A percentile compares a stretch with the other conserved stretches of the same genome.
phyloP scores from a whole-genome alignment of 2,888 invertebrate species.

The Aporophyla nigra region DNA sequence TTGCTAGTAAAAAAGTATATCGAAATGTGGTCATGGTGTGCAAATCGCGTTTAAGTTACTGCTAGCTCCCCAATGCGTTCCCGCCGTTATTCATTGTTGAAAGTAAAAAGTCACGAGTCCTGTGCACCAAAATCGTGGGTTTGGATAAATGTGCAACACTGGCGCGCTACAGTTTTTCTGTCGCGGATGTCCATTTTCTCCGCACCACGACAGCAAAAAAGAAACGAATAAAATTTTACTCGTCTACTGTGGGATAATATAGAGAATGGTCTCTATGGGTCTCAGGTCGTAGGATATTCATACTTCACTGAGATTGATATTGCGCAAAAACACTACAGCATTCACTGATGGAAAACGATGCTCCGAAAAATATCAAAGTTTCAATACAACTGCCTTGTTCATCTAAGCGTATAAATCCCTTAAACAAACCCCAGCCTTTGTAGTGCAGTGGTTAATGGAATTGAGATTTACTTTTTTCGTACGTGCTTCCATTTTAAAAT shows the following conservation, averaged over 20 bases:
- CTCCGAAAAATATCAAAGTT: conserved; percentile 64
- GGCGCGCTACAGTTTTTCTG: conserved; percentile 52
- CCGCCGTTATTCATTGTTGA: conserved; percentile 57
- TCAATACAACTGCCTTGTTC: conserved; percentile 72
- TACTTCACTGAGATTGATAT: conserved; percentile 57
- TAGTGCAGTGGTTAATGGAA: conserved; percentile 68
- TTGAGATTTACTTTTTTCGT: conserved; percentile 68
- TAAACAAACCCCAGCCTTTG: conserved; percentile 65
- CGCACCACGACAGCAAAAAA: conserved; percentile 51
- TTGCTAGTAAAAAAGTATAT: conserved; percentile 4
- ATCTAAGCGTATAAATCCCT: conserved; percentile 67
- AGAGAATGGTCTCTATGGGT: conserved; percentile 33
- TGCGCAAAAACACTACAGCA: conserved; percentile 47
- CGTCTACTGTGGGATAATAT: conserved; percentile 44
- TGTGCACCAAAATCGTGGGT: conserved; percentile 48
- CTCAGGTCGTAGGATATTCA: conserved; percentile 44
- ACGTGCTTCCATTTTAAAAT: conserved; percentile 64
- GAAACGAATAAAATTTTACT: conserved; percentile 51
- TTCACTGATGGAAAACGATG: conserved; percentile 33
- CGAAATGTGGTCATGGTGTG: conserved; percentile 29
- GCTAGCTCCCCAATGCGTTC: conserved; percentile 41
- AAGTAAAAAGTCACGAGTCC: conserved; percentile 58
- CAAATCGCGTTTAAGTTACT: conserved; percentile 44
- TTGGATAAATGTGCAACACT: conserved; percentile 66
- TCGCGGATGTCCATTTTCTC: conserved; percentile 57